A percentile compares a stretch with the other conserved stretches of the same genome.
Conservation (phyloP, 2,888 invertebrate species). For the Poecilus cupreus region DNA sequence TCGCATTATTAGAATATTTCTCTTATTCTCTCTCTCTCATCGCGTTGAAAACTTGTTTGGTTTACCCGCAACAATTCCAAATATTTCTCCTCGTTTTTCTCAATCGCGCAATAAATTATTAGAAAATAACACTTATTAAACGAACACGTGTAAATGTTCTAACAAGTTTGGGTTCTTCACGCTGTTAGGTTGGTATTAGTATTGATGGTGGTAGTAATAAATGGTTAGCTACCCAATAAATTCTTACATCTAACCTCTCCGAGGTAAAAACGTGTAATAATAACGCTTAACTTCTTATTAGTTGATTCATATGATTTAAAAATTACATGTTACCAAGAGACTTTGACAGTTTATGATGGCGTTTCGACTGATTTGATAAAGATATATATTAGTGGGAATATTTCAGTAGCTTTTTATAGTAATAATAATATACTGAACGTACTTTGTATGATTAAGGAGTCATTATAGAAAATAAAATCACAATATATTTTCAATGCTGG, state of each 20-base stretch:
- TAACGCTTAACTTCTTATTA: conserved; percentile 13
- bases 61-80: not conserved
- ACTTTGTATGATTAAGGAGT: not conserved
- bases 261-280: conserved; percentile 31
- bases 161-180: conserved; percentile 19
- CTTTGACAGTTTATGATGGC: not conserved
- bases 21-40: too few species aligned
- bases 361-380: not conserved
- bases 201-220: conserved; percentile 27
- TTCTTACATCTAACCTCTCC: not conserved
- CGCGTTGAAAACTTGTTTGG: not conserved
- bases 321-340: conserved; percentile 19
- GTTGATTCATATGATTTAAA: conserved; percentile 25
- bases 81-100: conserved; percentile 1
- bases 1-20: too few species aligned
- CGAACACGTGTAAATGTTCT: conserved; percentile 30
- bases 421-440: not conserved
- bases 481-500: not conserved
- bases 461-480: not conserved
- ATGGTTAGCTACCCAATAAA: conserved; percentile 44
- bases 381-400: not conserved
- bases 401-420: not conserved
- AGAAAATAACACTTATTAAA: conserved; percentile 21
- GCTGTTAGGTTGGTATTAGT: conserved; percentile 2
- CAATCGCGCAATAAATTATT: not conserved